Evolutionary conservation across 2,113 vertebrate species (phyloP).

Genomic region (Proteles cristata): DNA sequence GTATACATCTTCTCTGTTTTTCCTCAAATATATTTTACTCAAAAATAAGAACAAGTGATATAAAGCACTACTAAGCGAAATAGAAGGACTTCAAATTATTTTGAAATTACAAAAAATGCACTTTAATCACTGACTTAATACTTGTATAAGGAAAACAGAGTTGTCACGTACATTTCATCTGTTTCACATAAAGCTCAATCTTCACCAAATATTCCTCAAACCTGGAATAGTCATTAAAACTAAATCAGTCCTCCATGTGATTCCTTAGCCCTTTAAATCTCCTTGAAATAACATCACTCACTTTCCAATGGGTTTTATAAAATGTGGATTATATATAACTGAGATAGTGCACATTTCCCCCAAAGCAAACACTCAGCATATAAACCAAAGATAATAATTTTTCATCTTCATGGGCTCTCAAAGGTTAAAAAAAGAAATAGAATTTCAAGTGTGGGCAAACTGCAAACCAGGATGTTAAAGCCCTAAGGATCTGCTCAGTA

Average conservation of each 20-base stretch:
- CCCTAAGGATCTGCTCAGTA: not conserved
- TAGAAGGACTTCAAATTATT: not conserved
- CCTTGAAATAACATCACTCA: not conserved
- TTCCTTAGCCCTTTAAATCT: slow-evolving; percentile 14
- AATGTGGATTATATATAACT: not conserved
- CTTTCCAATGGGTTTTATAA: not conserved
- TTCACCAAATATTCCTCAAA: slow-evolving; percentile 5
- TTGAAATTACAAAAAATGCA: not conserved
- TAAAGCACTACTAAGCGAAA: not conserved
- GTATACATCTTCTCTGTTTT: not conserved
- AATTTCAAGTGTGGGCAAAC: not conserved
- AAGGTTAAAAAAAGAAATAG: not conserved
- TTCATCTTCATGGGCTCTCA: not conserved
- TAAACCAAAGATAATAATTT: not conserved
- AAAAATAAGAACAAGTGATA: not conserved
- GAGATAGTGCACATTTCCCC: not conserved
- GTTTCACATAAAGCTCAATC: not conserved
- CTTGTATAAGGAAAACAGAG: not conserved
- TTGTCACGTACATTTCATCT: not conserved
- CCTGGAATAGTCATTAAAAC: not conserved
- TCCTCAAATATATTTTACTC: not conserved
- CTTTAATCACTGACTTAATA: slow-evolving; percentile 29
- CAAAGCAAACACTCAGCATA: slow-evolving; percentile 5
- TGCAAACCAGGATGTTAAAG: not conserved
- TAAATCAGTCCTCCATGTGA: not conserved